phyloP scores from a whole-genome alignment of 2,888 invertebrate genomes.

The Macaria notata region DNA sequence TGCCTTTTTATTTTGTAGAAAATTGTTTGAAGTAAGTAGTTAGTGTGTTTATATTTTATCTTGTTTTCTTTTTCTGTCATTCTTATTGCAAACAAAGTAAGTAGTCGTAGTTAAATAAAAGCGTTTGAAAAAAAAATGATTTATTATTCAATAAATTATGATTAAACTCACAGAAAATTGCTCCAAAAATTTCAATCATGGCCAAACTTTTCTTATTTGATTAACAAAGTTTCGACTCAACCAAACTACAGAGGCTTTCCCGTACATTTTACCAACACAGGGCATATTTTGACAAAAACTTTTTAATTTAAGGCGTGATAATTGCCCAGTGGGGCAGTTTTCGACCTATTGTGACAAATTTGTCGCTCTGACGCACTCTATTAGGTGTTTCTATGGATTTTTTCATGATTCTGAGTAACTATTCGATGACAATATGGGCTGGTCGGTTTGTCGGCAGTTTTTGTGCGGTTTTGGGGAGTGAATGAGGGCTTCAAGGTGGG shows the following conservation, averaged over 20 bases:
- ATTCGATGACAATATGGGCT: conserved; percentile 59
- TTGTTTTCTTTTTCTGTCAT: too few relatives aligned
- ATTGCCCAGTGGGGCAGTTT: conserved; percentile 58
- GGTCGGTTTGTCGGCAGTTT: conserved; percentile 56
- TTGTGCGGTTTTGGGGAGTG: conserved; percentile 39
- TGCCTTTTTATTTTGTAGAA: too few relatives aligned
- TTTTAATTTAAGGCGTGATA: conserved; percentile 71
- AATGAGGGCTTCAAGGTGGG: conserved; percentile 20
- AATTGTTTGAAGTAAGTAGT: too few relatives aligned
- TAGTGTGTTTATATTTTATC: too few relatives aligned
- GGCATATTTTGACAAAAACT: conserved; percentile 67
- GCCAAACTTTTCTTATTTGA: too few relatives aligned
- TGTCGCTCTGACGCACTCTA: conserved; percentile 71
- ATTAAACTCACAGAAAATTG: too few relatives aligned
- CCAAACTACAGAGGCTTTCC: background rate
- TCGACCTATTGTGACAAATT: conserved; percentile 65
- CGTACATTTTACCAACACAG: conserved; percentile 6
- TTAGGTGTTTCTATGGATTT: conserved; percentile 64
- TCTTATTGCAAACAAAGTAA: too few relatives aligned
- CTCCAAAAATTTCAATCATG: too few relatives aligned
- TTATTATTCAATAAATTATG: too few relatives aligned
- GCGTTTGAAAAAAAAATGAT: too few relatives aligned
- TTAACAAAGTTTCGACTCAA: too few relatives aligned
- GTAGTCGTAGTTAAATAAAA: too few relatives aligned
- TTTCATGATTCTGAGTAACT: conserved; percentile 49